Base-by-base conservation (phyloP, 1,140 invertebrate species). In the Aphelenchoides avenae region DNA sequence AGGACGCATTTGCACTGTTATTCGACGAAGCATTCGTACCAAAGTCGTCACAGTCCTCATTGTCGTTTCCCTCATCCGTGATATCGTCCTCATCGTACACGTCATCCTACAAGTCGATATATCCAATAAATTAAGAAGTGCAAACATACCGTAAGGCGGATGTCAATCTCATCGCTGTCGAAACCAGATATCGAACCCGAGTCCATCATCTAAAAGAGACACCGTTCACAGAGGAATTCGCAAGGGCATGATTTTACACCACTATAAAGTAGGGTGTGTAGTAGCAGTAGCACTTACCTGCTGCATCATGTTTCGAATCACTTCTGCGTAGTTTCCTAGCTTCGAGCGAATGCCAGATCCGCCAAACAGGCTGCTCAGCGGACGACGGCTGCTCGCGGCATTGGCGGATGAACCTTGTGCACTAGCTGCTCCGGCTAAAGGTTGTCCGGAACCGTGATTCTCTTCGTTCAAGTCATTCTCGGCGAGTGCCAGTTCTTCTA, bases 321-420 rank as follows among this genome's bases (percentile, higher is more conserved):
- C 67, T 29, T 68, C 66, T 6, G 66, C 61, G 22, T 68, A 68
- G 20, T 47, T 67, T 15, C 54, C 56, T 29, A 67, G 30, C 26
- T 51, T 51, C 9, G 31, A 49, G 18, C 53, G 56, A 5, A 67
- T 5, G 40, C 43, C 58, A 20, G 44, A 58, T 24, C 47, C 18
- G 49, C n/a, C n/a, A n/a, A n/a, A n/a, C n/a, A n/a, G n/a, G n/a
- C n/a, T n/a, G n/a, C n/a, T n/a, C n/a, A n/a, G n/a, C n/a, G n/a
- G n/a, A n/a, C n/a, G n/a, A n/a, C n/a, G n/a, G n/a, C n/a, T n/a
- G n/a, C n/a, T n/a, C n/a, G n/a, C n/a, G n/a, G n/a, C n/a, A n/a
- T n/a, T n/a, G n/a, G n/a, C n/a, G n/a, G n/a, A n/a, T n/a, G n/a
- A n/a, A n/a, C n/a, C n/a, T n/a, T n/a, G n/a, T n/a, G n/a, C n/a